Conservation (phyloP, 1,140 invertebrate species). For the Pseudobourletiella spinata region DNA sequence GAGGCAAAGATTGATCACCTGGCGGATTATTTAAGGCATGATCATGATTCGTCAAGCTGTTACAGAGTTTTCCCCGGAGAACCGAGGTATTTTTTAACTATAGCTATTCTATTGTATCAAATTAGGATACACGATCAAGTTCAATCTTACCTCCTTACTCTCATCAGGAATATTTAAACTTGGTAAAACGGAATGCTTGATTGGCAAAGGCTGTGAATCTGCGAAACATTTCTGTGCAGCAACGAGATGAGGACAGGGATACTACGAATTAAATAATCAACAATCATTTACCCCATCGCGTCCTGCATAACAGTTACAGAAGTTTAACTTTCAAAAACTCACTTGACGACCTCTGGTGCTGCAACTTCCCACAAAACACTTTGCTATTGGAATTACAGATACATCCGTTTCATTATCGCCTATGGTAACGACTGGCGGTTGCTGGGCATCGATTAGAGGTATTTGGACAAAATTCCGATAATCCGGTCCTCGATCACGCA, state of each 20-base stretch:
- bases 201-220: slow-evolving; percentile 52
- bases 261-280: slow-evolving; percentile 22
- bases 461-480: slow-evolving; percentile 66
- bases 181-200: slow-evolving; percentile 58
- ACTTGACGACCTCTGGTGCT: slow-evolving; percentile 1
- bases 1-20: slow-evolving; percentile 15
- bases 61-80: too few species aligned
- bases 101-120: not conserved
- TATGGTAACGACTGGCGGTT: slow-evolving; percentile 21
- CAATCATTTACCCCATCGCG: too few species aligned
- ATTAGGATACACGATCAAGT: not conserved
- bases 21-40: not conserved
- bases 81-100: too few species aligned
- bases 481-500: slow-evolving; percentile 59
- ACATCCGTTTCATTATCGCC: not conserved
- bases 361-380: slow-evolving; percentile 25
- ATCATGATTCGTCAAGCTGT: too few species aligned
- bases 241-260: slow-evolving; percentile 57
- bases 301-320: too few species aligned
- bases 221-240: slow-evolving; percentile 56
- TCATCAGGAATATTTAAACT: slow-evolving; percentile 54
- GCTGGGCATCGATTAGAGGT: slow-evolving; percentile 45
- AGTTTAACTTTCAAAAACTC: too few species aligned
- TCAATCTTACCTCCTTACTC: slow-evolving; percentile 48
- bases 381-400: not conserved